phyloP scores from a whole-genome alignment of 2,113 vertebrate genomes.

The Amblyopsis rosae region DNA sequence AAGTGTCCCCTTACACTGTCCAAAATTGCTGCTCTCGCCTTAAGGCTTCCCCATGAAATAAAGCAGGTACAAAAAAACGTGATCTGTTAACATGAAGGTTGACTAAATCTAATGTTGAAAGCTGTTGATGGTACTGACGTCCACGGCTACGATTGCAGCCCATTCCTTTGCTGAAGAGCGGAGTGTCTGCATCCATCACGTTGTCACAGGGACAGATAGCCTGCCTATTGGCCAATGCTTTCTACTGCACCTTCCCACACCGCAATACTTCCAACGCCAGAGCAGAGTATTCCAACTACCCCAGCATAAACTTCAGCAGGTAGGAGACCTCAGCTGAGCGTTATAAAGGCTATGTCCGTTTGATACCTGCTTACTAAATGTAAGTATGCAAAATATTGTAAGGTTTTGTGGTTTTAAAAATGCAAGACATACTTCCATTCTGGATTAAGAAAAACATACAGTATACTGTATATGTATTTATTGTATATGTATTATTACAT shows the following conservation, averaged over 20 bases:
- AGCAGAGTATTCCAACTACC: conserved; percentile 65
- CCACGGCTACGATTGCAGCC: conserved; percentile 37
- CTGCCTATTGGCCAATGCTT: conserved; percentile 75
- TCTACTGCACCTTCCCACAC: conserved; percentile 78
- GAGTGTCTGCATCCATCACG: conserved; percentile 40
- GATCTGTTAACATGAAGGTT: not conserved
- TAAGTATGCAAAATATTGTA: too few species aligned
- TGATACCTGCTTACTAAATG: not conserved
- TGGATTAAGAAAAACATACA: too few species aligned
- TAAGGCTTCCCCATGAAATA: conserved; percentile 33
- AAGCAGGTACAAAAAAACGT: conserved; percentile 48
- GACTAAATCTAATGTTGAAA: too few species aligned
- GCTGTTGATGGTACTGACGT: not conserved
- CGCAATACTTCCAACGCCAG: conserved; percentile 41
- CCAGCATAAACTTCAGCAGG: conserved; percentile 78
- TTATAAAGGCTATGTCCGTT: not conserved
- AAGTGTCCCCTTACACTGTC: not conserved
- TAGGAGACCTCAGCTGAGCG: conserved; percentile 12
- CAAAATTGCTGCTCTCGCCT: conserved; percentile 68
- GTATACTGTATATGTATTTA: too few species aligned
- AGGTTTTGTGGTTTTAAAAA: too few species aligned
- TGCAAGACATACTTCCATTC: too few species aligned
- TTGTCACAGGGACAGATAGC: conserved; percentile 73
- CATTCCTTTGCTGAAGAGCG: conserved; percentile 65
- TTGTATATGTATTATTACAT: too few species aligned